Base-by-base conservation (phyloP, 2,797 vertebrate species). In the Chiloscyllium punctatum region DNA sequence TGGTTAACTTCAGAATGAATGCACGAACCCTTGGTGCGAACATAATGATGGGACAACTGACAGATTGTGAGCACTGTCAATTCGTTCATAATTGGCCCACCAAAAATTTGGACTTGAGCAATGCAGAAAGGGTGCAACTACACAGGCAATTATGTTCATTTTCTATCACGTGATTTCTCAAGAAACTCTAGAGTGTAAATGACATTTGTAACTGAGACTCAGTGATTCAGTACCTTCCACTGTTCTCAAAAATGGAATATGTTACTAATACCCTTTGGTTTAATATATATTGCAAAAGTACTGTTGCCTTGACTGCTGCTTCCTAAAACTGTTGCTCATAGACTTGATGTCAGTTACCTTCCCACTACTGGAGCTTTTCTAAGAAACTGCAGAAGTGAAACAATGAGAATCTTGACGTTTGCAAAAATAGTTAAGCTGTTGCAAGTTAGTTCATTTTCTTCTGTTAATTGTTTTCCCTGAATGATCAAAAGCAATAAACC, bases 321-420 rank as follows among this genome's bases (percentile, higher is more conserved):
- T 95, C 71, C 94, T 95, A 51, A 95, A 53, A 33, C 69, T 74
- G 48, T 74, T 95, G 27, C 48, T 74, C 27, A 95, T n/a, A 6
- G 16, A 51, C 69, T 95, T 77, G 48, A 95, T 25, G 94, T 72
- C 62, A 68, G 66, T 92, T 92, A 92, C 62, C n/a, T 92, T 92
- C 69, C 42, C 72, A 25, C 71, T 57, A 4, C 21, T 18, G 30
- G 16, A 77, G 48, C 42, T 95, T 72, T 74, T 21, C 71, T 53
- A 95, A 33, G 27, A 95, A 74, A 74, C 25, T 95, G 68, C 92
- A 94, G 92, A 94, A 94, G 68, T 95, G 94, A 95, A 74, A 77
- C 68, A 94, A 71, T 51, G 62, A 94, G 42, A 95, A 33, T 51
- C 42, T 13, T 95, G 48, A 77, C 71, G 53, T 48, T 42, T 9